Base-by-base conservation (phyloP, 2,113 vertebrate genomes). In the Gila orcuttii region DNA sequence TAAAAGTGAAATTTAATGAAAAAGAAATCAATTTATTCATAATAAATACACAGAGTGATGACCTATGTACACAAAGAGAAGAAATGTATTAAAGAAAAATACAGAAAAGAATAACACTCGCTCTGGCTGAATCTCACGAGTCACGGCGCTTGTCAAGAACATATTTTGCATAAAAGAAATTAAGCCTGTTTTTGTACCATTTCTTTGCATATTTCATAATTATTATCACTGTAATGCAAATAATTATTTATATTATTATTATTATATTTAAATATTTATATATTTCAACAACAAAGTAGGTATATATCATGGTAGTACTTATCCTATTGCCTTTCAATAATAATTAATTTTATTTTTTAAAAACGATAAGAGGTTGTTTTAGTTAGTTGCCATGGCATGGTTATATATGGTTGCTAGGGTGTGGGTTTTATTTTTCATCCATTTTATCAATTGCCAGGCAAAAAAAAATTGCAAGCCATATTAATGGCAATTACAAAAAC, bases 1-100 rank as follows among this genome's bases (percentile, higher is more conserved):
- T 79, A 79, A 79, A 79, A 73, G 9, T 52, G 21, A 78, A 83
- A 87, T 79, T 52, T 52, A 84, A 79, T 47, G 59, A 45, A 74
- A 71, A 87, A 87, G 19, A 73, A 84, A 79, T 69, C 47, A 31
- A 79, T 74, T 42, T 57, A 74, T 84, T 79, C 21, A 42, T 42
- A 23, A 36, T 74, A 31, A 60, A 25, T 83, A 62, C 64, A 33
- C 6, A 50, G 4, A 52, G 25, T 25, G 21, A 47, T 52, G 25
- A 31, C 25, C 33, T 52, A 25, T 76, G n/a, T 76, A 15, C 74
- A 52, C 25, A 76, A 25, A 52, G 13, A 52, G 50, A 52, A 77
- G 25, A 15, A 55, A 52, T 19, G 1, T 3, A 77, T 55, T 19
- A 21, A 55, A 31, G 13, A 19, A 52, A 74, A 74, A 39, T 2